These are phyloP conservation scores for Rhynchopsitta pachyrhyncha DNA, from an alignment of 2,113 vertebrate genomes.

Conservation along the genomic window DNA sequence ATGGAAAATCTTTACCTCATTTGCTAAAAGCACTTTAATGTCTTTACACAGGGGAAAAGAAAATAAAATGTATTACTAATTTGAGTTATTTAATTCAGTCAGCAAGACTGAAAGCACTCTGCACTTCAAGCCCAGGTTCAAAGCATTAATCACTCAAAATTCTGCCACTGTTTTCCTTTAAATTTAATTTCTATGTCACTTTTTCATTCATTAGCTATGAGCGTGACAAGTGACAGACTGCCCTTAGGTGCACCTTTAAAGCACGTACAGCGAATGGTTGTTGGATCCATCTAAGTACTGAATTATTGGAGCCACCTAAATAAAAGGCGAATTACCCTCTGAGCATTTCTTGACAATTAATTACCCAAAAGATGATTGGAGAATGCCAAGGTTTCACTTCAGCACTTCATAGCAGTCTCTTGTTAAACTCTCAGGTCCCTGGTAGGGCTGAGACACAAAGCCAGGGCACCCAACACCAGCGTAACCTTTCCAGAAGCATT, in stretches of 20 bases:
- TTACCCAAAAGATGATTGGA: accelerated
- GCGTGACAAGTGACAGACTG: neutral
- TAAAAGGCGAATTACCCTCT: neutral
- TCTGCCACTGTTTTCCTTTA: neutral
- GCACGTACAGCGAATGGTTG: accelerated
- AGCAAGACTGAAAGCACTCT: neutral
- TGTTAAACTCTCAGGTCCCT: accelerated
- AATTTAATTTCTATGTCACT: neutral
- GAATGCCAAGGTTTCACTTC: neutral
- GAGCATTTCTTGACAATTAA: neutral
- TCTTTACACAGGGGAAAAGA: neutral
- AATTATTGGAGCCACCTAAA: neutral
- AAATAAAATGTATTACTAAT: neutral
- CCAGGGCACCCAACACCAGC: neutral
- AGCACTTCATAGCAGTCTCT: accelerated
- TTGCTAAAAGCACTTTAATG: conserved; percentile 33
- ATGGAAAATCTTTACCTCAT: conserved; percentile 18
- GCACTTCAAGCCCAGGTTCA: neutral
- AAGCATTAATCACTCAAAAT: neutral
- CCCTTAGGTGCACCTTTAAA: neutral
- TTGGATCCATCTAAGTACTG: neutral
- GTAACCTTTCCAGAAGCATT: neutral
- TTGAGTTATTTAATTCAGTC: conserved; percentile 11
- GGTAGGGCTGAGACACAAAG: accelerated
- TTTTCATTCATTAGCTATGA: neutral